phyloP scores from a whole-genome alignment of 2,113 vertebrate species.

The Nibea albiflora region DNA sequence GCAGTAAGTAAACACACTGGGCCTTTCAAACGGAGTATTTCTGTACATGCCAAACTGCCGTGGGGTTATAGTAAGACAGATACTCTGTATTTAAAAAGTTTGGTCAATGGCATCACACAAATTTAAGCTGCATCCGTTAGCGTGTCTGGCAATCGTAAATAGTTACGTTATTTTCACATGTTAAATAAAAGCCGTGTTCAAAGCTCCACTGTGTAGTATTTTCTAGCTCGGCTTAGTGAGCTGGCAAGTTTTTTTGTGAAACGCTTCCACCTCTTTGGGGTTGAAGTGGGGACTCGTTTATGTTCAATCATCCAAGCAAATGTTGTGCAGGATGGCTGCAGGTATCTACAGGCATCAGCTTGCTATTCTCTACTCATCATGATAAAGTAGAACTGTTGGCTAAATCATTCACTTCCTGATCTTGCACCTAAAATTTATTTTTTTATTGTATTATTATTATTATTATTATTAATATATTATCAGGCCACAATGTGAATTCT shows the following conservation, averaged over 20 bases:
- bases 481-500: constrained; percentile 60
- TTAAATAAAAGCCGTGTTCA: background rate
- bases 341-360: background rate
- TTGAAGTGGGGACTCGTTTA: background rate
- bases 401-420: background rate
- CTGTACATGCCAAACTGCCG: too few species aligned
- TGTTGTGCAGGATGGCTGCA: background rate
- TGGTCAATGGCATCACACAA: background rate
- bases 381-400: background rate
- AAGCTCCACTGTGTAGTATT: background rate
- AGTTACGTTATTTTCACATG: background rate
- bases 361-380: background rate
- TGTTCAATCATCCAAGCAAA: background rate
- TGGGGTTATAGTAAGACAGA: background rate
- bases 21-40: too few species aligned
- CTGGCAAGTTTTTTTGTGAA: background rate
- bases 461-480: background rate
- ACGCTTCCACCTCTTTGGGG: background rate
- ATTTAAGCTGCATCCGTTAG: too few species aligned
- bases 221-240: background rate
- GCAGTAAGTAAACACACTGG: too few species aligned
- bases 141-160: too few species aligned
- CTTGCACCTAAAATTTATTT: background rate
- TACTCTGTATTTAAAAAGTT: background rate
- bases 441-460: background rate